These are phyloP conservation scores for Chironomus striatipennis DNA, from an alignment of 1,140 invertebrate genomes.

Conservation along the genomic window DNA sequence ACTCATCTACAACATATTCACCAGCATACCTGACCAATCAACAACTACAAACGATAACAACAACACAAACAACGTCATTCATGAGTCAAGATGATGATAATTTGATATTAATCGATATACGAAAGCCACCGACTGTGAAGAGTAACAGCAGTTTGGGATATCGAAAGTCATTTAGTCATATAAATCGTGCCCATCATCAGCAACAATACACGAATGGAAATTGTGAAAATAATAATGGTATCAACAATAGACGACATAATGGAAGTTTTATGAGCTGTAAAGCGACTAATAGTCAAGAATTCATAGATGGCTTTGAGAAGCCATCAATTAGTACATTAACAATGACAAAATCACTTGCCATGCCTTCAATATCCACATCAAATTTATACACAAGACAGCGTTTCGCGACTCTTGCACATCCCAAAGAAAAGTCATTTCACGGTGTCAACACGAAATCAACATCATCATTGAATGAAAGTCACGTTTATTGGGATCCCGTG, in stretches of 20 bases:
- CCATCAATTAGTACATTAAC: slow-evolving; percentile 17
- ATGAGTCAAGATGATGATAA: slow-evolving; percentile 2
- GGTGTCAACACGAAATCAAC: not conserved
- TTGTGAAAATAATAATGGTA: not conserved
- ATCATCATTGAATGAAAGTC: slow-evolving; percentile 6
- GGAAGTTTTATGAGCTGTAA: not conserved
- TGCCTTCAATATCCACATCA: slow-evolving; percentile 1
- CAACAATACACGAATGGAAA: too few species aligned
- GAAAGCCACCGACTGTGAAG: not conserved
- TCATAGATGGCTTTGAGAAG: slow-evolving; percentile 5
- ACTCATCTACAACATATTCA: not conserved
- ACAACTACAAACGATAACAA: not conserved
- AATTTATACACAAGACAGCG: slow-evolving; percentile 28
- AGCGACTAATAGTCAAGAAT: not conserved
- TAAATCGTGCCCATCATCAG: not conserved
- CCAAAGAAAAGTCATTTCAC: slow-evolving; percentile 24
- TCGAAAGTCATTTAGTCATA: slow-evolving; percentile 10
- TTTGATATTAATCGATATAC: not conserved
- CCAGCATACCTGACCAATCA: not conserved
- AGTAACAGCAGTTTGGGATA: slow-evolving; percentile 6
- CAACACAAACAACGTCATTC: not conserved
- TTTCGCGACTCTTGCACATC: slow-evolving; percentile 37
- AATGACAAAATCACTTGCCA: slow-evolving; percentile 20
- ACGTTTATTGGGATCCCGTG: slow-evolving; percentile 31
- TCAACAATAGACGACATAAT: not conserved